phyloP scores from a whole-genome alignment of 2,888 invertebrate species.

The Endomychus coccineus region DNA sequence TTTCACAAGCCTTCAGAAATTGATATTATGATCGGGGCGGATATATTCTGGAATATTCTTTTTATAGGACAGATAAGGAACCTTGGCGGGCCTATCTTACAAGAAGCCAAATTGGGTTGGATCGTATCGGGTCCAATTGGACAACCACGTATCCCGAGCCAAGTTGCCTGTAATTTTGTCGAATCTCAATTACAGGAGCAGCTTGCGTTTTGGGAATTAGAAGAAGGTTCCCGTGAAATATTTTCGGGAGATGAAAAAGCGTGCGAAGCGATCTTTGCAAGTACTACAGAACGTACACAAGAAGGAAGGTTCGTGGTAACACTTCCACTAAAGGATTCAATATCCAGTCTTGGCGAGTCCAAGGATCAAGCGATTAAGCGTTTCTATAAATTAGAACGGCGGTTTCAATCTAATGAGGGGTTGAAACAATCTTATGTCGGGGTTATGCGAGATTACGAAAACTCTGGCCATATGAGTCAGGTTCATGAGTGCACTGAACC shows the following conservation, averaged over 20 bases:
- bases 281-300: neutral
- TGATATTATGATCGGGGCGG: neutral
- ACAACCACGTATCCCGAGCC: too few relatives aligned
- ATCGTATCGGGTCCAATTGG: neutral
- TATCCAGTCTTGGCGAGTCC: constrained; percentile 20
- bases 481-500: neutral
- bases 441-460: constrained; percentile 19
- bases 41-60: neutral
- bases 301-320: constrained; percentile 21
- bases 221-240: too few relatives aligned
- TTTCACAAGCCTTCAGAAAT: too few relatives aligned
- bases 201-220: too few relatives aligned
- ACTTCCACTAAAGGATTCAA: constrained; percentile 21
- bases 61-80: neutral
- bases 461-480: constrained; percentile 16
- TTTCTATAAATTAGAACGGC: constrained; percentile 22
- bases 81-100: neutral
- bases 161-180: too few relatives aligned
- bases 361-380: constrained; percentile 21
- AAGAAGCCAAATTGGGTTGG: neutral
- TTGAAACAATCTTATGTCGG: constrained; percentile 17
- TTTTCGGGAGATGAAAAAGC: too few relatives aligned
- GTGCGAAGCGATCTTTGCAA: neutral
- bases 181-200: too few relatives aligned
- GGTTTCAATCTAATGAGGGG: constrained; percentile 19